Conservation (phyloP, 2,888 invertebrate species). For the Loripinus fragilis region DNA sequence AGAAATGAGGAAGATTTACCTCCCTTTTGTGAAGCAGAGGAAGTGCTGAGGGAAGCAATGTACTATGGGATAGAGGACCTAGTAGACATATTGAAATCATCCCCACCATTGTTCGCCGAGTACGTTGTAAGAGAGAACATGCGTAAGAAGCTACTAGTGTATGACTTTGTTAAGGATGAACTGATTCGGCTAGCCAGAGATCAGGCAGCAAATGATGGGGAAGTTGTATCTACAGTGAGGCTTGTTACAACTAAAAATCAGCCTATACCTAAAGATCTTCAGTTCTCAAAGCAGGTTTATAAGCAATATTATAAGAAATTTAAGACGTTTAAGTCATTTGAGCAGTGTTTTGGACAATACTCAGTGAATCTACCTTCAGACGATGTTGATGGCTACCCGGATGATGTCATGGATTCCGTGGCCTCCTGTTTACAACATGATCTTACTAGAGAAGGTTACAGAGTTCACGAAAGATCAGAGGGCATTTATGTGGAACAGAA, state of each 20-base stretch:
- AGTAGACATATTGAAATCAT: constrained; percentile 64
- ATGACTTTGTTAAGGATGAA: constrained; percentile 61
- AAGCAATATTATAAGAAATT: constrained; percentile 70
- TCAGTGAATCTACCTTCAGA: constrained; percentile 64
- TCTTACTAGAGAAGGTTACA: constrained; percentile 59
- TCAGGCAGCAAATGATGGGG: constrained; percentile 61
- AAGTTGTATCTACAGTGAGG: constrained; percentile 59
- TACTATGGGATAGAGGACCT: constrained; percentile 74
- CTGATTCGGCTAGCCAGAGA: constrained; percentile 61
- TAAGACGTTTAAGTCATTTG: constrained; percentile 63
- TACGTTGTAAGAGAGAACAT: constrained; percentile 67
- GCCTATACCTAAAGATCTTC: constrained; percentile 68
- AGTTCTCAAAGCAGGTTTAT: constrained; percentile 69
- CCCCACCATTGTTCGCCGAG: constrained; percentile 70
- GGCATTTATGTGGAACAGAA: constrained; percentile 57
- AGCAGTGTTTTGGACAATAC: constrained; percentile 64
- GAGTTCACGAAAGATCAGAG: constrained; percentile 49
- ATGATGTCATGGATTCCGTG: constrained; percentile 61
- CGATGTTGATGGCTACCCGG: constrained; percentile 61
- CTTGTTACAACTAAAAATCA: constrained; percentile 68
- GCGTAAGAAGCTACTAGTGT: constrained; percentile 62
- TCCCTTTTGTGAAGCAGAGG: constrained; percentile 62
- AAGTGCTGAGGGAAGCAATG: constrained; percentile 74
- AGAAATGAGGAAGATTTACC: constrained; percentile 73
- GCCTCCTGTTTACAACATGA: constrained; percentile 65